Conservation (phyloP, 1,140 invertebrate species). For the Druon quercuslanigerum region DNA sequence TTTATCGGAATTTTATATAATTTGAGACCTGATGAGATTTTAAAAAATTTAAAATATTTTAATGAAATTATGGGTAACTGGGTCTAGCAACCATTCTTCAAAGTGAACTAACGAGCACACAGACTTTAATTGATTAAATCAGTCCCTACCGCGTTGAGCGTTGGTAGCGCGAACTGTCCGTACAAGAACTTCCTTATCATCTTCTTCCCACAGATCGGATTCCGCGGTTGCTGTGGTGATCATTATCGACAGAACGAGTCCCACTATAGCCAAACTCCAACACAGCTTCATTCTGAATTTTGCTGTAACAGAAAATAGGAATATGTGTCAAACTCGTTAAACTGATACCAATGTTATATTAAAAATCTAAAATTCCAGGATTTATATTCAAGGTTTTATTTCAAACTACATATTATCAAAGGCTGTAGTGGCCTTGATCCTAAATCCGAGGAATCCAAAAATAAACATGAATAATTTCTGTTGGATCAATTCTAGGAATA, state of each 20-base stretch:
- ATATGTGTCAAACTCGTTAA: background rate
- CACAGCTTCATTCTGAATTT: conserved; percentile 71
- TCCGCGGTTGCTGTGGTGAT: conserved; percentile 61
- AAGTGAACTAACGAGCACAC: background rate
- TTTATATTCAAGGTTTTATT: too few species aligned
- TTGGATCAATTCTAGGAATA: too few species aligned
- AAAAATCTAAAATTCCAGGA: too few species aligned
- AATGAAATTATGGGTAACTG: background rate
- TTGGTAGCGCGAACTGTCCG: conserved; percentile 85
- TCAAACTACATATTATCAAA: too few species aligned
- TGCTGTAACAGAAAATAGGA: conserved; percentile 49
- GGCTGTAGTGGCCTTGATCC: too few species aligned
- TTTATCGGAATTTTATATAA: too few species aligned
- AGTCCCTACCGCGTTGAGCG: conserved; percentile 77
- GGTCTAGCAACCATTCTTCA: background rate
- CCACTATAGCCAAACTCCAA: conserved; percentile 69
- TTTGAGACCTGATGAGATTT: too few species aligned
- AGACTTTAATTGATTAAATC: conserved; percentile 17
- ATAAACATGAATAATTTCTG: too few species aligned
- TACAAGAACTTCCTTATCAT: conserved; percentile 86
- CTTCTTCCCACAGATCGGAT: conserved; percentile 77
- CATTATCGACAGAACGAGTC: conserved; percentile 65
- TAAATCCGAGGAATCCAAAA: too few species aligned
- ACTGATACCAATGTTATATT: too few species aligned
- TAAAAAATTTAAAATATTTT: background rate